Conservation (phyloP, 2,888 invertebrate species). For the Eupithecia insigniata region DNA sequence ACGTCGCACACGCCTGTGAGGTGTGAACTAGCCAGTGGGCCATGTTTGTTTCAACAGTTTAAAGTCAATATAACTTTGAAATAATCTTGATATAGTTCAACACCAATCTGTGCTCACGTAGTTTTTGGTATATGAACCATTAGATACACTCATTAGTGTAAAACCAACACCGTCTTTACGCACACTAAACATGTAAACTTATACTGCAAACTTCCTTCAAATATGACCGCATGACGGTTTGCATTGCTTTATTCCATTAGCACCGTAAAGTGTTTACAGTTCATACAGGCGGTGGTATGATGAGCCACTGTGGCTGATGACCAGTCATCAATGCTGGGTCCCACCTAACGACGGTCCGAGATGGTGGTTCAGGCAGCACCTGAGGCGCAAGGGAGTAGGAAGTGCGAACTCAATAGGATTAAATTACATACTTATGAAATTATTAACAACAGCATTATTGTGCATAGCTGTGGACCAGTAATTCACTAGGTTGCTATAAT, state of each 20-base stretch:
- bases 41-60: background rate
- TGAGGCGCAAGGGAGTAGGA: background rate
- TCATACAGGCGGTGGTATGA: background rate
- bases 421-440: background rate
- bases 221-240: background rate
- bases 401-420: background rate
- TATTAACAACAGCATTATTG: background rate
- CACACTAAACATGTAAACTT: background rate
- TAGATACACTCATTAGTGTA: background rate
- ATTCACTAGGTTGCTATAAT: background rate
- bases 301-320: background rate
- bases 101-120: background rate
- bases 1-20: background rate
- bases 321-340: background rate
- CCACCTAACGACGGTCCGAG: no score
- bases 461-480: background rate
- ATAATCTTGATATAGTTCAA: background rate
- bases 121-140: background rate
- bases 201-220: background rate
- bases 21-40: background rate
- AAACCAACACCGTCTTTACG: background rate
- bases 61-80: background rate
- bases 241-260: background rate
- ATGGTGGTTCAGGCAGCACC: no score
- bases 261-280: background rate